Percentiles rank a stretch among this genome's conserved stretches.
phyloP scores from a whole-genome alignment of 2,797 vertebrate species.

The Clarias pachynema region DNA sequence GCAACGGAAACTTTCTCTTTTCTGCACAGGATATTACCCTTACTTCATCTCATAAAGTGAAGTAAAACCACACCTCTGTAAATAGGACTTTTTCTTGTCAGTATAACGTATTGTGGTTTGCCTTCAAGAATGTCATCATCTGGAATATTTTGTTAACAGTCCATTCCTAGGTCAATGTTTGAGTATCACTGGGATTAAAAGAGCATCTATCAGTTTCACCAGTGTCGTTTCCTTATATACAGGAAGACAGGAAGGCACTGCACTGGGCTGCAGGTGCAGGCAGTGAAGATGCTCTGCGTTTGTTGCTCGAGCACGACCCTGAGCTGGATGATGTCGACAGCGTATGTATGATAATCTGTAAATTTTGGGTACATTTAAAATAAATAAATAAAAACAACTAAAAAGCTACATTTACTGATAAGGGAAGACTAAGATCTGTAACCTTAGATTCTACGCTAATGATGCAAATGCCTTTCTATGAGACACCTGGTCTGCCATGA shows the following conservation, averaged over 20 bases:
- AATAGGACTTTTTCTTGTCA: neutral
- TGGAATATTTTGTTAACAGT: conserved; percentile 3
- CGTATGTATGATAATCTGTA: conserved; percentile 68
- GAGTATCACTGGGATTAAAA: conserved; percentile 9
- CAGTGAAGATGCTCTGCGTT: conserved; percentile 78
- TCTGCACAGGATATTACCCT: conserved; percentile 48
- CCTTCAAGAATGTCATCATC: neutral
- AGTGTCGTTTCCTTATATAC: conserved; percentile 47
- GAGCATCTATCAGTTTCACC: neutral
- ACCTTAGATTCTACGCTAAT: neutral
- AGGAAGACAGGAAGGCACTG: conserved; percentile 84
- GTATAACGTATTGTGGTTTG: neutral
- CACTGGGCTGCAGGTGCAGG: conserved; percentile 89
- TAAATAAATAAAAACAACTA: neutral
- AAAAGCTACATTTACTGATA: neutral
- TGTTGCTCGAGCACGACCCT: conserved; percentile 80
- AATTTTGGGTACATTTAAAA: neutral
- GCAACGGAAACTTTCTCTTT: conserved; percentile 27
- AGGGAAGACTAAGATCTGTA: neutral
- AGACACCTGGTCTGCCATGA: neutral
- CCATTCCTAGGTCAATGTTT: conserved; percentile 23
- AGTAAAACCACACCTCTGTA: conserved; percentile 12
- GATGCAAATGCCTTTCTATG: neutral
- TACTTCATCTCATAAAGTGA: conserved; percentile 25
- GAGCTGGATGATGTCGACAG: conserved; percentile 80